phyloP scores from a whole-genome alignment of 1,140 invertebrate genomes.

The Delia radicum region DNA sequence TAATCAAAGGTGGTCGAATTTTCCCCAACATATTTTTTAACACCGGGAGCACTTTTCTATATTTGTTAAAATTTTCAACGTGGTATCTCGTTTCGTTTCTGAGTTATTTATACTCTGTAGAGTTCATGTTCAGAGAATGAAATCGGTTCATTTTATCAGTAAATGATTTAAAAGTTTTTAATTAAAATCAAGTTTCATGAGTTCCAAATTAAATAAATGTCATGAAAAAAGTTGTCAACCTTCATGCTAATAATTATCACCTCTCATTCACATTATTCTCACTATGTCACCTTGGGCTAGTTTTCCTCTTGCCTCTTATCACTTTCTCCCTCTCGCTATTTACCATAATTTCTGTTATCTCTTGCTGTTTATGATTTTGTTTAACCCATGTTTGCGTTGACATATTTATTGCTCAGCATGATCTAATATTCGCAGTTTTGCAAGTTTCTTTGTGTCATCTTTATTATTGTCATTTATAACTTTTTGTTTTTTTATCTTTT shows the following conservation, averaged over 20 bases:
- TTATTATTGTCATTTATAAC: conserved; percentile 24
- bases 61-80: no score
- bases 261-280: not conserved
- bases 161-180: no score
- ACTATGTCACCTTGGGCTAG: not conserved
- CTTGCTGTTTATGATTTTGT: conserved; percentile 1
- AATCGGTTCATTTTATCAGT: no score
- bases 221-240: not conserved
- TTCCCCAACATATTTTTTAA: no score
- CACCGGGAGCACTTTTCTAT: no score
- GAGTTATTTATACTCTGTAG: no score
- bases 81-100: no score
- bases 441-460: conserved; percentile 25
- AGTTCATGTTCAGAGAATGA: no score
- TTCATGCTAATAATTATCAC: not conserved
- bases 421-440: conserved; percentile 26
- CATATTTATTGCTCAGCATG: conserved; percentile 26
- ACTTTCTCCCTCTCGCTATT: not conserved
- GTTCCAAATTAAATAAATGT: not conserved
- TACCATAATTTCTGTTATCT: not conserved
- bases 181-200: not conserved
- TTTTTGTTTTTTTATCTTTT: not conserved
- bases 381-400: conserved; percentile 24
- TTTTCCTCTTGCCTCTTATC: not conserved
- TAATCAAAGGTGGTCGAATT: no score